Evolutionary conservation across 2,888 invertebrate species (phyloP).

Genomic region (Himalopsyche japonica): DNA sequence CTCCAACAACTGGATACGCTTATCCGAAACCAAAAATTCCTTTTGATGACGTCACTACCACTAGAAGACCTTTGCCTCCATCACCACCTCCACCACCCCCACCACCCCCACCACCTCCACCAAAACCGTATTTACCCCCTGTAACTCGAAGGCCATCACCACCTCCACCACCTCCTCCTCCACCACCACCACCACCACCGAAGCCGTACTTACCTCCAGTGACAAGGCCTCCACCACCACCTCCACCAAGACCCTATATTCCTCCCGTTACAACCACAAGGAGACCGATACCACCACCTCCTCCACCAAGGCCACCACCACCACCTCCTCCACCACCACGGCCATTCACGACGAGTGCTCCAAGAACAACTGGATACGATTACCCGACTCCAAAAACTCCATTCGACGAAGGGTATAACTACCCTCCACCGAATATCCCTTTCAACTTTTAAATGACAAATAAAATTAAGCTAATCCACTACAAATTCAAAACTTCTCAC

Average conservation of each 20-base stretch:
- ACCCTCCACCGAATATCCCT: slow-evolving; percentile 54
- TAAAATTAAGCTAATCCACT: not conserved
- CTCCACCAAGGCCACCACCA: slow-evolving; percentile 31
- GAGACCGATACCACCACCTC: slow-evolving; percentile 35
- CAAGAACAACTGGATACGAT: slow-evolving; percentile 47
- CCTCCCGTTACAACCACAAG: slow-evolving; percentile 4
- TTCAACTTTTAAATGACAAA: slow-evolving; percentile 50
- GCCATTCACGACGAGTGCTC: not conserved
- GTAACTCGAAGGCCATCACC: slow-evolving; percentile 26
- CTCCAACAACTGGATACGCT: slow-evolving; percentile 41
- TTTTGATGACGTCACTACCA: slow-evolving; percentile 41
- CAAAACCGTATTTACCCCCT: slow-evolving; percentile 41
- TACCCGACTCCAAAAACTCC: slow-evolving; percentile 42
- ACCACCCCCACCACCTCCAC: slow-evolving; percentile 12
- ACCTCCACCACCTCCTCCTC: slow-evolving; percentile 40
- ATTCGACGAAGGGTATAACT: slow-evolving; percentile 52
- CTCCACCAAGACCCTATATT: slow-evolving; percentile 24
- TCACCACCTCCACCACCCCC: slow-evolving; percentile 16
- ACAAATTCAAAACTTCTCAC: not conserved
- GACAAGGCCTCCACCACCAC: slow-evolving; percentile 13
- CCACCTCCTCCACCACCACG: slow-evolving; percentile 25
- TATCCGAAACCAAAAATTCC: slow-evolving; percentile 42
- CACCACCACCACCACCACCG: slow-evolving; percentile 44
- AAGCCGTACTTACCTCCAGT: slow-evolving; percentile 43
- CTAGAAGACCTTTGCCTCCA: slow-evolving; percentile 35